Conservation (phyloP, 2,888 invertebrate genomes). For the Chrysomela aeneicollis region DNA sequence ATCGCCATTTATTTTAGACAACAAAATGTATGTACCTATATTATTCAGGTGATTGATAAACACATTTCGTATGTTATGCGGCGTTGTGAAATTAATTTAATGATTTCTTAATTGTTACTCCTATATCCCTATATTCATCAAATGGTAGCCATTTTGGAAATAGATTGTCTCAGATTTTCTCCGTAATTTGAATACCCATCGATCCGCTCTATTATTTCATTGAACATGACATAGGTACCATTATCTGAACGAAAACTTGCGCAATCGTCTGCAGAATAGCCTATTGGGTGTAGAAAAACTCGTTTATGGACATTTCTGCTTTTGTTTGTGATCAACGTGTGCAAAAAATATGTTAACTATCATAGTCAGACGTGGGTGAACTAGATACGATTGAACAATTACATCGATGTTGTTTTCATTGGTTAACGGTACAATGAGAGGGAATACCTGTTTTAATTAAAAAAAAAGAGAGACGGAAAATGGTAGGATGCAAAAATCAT, state of each 20-base stretch:
- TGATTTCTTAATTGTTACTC: too few species aligned
- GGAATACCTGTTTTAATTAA: slow-evolving; percentile 52
- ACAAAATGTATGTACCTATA: too few species aligned
- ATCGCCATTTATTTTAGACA: too few species aligned
- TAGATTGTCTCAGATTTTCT: too few species aligned
- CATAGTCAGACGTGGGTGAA: slow-evolving; percentile 49
- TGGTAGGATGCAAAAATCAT: slow-evolving; percentile 50
- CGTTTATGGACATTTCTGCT: slow-evolving; percentile 16
- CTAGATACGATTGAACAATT: slow-evolving; percentile 51
- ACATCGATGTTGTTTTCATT: slow-evolving; percentile 48
- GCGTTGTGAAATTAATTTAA: too few species aligned
- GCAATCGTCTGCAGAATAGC: slow-evolving; percentile 3
- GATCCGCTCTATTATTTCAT: background rate
- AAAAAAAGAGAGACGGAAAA: slow-evolving; percentile 45
- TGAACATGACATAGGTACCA: background rate
- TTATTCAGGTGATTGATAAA: too few species aligned
- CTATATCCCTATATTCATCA: too few species aligned
- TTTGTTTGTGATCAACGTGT: slow-evolving; percentile 9
- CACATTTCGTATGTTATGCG: too few species aligned
- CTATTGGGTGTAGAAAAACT: slow-evolving; percentile 6
- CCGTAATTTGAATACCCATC: too few species aligned
- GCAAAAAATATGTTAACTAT: slow-evolving; percentile 32
- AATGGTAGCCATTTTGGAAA: too few species aligned
- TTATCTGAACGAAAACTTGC: background rate
- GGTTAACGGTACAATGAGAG: slow-evolving; percentile 49